Percentiles rank a stretch among this genome's conserved stretches.
These are phyloP conservation scores for Mesembrinibis cayennensis DNA, from an alignment of 2,113 vertebrate genomes.

Conservation along the genomic window DNA sequence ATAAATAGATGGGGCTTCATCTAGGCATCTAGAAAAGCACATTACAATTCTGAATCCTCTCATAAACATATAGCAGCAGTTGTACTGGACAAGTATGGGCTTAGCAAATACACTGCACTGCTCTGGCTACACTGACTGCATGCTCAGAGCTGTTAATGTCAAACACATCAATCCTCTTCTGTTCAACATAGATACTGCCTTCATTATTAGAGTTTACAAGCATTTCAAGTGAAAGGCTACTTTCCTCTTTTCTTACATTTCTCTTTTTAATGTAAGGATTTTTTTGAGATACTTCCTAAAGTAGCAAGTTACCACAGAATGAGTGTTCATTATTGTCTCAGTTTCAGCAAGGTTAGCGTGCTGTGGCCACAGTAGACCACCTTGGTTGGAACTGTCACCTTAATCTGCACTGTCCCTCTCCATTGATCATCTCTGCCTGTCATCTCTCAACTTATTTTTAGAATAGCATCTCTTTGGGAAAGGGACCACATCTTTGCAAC, in stretches of 20 bases:
- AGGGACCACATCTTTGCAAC: not conserved
- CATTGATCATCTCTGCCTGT: not conserved
- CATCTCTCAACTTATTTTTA: not conserved
- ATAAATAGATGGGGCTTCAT: not conserved
- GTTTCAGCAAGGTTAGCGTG: not conserved
- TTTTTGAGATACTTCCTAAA: not conserved
- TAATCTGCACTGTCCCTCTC: not conserved
- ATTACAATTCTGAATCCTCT: not conserved
- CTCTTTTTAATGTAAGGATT: not conserved
- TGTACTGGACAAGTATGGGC: not conserved
- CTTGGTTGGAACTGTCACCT: not conserved
- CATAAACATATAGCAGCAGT: not conserved
- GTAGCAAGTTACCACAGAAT: not conserved
- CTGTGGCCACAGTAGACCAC: not conserved
- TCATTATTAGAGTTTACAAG: not conserved
- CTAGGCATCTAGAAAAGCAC: not conserved
- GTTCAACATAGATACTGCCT: not conserved
- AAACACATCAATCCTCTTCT: not conserved
- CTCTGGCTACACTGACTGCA: not conserved
- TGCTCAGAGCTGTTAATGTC: not conserved
- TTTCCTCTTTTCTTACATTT: not conserved
- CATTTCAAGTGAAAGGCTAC: not conserved
- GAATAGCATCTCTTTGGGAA: not conserved
- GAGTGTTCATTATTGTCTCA: not conserved
- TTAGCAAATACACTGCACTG: not conserved